Conservation (phyloP, 2,113 vertebrate species). For the Probosciger aterrimus region DNA sequence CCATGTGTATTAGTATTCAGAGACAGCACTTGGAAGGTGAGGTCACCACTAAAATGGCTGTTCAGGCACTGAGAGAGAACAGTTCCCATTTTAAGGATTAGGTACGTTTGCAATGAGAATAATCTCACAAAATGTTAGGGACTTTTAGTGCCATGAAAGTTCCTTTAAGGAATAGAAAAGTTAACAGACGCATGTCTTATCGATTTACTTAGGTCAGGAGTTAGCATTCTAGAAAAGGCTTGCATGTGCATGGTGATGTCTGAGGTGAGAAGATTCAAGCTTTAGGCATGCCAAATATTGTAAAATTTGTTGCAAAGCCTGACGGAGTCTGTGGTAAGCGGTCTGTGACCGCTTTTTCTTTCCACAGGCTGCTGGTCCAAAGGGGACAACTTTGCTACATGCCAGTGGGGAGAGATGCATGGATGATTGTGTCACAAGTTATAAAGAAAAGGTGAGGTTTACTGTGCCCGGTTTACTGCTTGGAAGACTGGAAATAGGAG, state of each 20-base stretch:
- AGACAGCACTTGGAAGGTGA: neutral
- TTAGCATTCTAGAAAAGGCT: neutral
- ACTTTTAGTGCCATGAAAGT: neutral
- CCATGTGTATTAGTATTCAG: neutral
- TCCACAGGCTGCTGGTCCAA: neutral
- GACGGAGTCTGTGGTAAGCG: no score
- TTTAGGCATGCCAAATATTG: neutral
- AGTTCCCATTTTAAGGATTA: neutral
- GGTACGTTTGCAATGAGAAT: neutral
- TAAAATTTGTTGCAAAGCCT: neutral
- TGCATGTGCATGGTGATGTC: neutral
- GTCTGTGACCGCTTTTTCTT: neutral
- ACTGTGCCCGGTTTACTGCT: accelerated
- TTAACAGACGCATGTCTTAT: neutral
- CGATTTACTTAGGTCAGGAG: neutral
- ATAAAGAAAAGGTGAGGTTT: neutral
- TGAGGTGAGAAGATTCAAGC: neutral
- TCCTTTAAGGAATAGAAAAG: neutral
- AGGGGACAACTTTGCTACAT: accelerated
- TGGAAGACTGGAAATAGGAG: neutral
- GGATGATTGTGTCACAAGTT: neutral
- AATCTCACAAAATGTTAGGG: neutral
- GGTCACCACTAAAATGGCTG: neutral
- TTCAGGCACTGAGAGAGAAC: neutral
- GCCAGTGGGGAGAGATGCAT: accelerated